phyloP scores from a whole-genome alignment of 2,113 vertebrate genomes.

The Oncorhynchus keta region DNA sequence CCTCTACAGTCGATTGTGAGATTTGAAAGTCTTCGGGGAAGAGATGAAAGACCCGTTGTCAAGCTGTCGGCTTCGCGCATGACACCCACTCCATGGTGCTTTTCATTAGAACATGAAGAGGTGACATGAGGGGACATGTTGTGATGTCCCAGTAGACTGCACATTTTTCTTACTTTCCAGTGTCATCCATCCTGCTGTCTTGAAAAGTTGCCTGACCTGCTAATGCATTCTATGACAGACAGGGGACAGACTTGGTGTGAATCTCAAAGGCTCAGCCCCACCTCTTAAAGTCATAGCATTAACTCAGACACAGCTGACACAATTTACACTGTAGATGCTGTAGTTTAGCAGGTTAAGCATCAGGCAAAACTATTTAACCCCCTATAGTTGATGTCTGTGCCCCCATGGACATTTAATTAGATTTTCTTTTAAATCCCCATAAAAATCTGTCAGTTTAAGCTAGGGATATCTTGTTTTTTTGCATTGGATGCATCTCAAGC shows the following conservation, averaged over 20 bases:
- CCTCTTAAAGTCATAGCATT: constrained; percentile 7
- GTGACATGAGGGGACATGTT: constrained; percentile 37
- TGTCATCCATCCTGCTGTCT: constrained; percentile 58
- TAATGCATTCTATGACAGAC: constrained; percentile 35
- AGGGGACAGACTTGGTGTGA: constrained; percentile 10
- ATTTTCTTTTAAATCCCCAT: no score
- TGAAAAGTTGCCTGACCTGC: constrained; percentile 52
- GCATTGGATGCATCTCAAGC: no score
- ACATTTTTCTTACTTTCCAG: constrained; percentile 40
- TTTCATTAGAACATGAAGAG: constrained; percentile 56
- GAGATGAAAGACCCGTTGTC: constrained; percentile 59
- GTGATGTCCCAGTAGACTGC: constrained; percentile 64
- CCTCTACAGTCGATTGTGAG: constrained; percentile 42
- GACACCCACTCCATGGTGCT: constrained; percentile 45
- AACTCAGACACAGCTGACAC: no score
- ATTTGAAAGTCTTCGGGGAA: constrained; percentile 43
- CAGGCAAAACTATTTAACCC: background rate
- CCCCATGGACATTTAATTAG: no score
- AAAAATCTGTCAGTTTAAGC: no score
- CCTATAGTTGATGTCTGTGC: no score
- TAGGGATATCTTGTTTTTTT: no score
- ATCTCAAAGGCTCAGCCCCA: constrained; percentile 26
- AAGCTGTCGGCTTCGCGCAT: constrained; percentile 56
- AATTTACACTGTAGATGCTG: no score
- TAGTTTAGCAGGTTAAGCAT: background rate